These are phyloP conservation scores for Homarus americanus DNA, from an alignment of 1,140 invertebrate genomes.

Conservation along the genomic window DNA sequence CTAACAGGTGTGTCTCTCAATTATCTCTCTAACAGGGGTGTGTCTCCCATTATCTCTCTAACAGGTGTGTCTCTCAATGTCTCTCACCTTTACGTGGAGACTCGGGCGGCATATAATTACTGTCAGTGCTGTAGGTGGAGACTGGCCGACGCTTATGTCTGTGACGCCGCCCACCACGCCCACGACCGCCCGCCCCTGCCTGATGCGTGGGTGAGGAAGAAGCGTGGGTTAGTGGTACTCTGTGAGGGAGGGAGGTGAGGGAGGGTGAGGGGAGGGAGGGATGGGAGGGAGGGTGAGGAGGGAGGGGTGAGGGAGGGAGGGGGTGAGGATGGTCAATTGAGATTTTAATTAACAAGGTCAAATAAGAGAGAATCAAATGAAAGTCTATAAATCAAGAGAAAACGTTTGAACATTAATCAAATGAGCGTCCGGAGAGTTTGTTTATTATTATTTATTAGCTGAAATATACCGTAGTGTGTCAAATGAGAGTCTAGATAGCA, in stretches of 20 bases:
- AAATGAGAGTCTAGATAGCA: no score
- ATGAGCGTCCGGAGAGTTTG: no score
- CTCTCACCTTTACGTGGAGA: not conserved
- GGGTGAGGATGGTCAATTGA: not conserved
- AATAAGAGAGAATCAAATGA: no score
- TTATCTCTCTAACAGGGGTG: not conserved
- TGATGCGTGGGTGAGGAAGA: not conserved
- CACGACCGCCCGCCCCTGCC: not conserved
- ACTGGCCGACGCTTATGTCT: slow-evolving; percentile 46
- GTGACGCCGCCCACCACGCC: slow-evolving; percentile 11
- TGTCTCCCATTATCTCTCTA: not conserved
- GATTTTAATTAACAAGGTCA: no score
- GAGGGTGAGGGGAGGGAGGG: not conserved
- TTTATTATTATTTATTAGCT: no score
- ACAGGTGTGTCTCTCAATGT: not conserved
- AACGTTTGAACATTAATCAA: no score
- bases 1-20: not conserved
- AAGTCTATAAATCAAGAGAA: no score
- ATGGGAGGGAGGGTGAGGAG: not conserved
- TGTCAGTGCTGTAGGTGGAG: slow-evolving; percentile 64
- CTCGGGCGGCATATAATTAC: slow-evolving; percentile 44
- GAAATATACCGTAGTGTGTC: no score
- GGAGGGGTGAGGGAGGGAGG: not conserved
- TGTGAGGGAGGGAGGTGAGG: slow-evolving; percentile 17
- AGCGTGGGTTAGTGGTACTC: no score